A percentile compares a stretch with the other conserved stretches of the same genome.
phyloP scores from a whole-genome alignment of 2,797 vertebrate genomes.

The Neosalanx taihuensis region DNA sequence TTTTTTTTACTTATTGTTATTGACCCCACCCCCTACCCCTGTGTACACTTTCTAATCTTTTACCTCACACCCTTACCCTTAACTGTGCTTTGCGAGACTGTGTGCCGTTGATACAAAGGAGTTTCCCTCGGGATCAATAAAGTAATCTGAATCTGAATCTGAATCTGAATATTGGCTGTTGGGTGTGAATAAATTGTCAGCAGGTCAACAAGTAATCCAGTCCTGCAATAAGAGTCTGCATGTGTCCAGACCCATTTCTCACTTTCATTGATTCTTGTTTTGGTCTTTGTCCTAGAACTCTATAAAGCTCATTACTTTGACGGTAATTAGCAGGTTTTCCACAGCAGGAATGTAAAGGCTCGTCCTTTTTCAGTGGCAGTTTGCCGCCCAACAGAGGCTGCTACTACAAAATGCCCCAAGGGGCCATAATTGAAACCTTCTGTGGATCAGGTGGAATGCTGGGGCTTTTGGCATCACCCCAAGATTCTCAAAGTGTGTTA shows the following conservation, averaged over 20 bases:
- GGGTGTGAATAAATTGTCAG: not conserved
- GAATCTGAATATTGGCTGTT: not conserved
- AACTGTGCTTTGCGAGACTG: too few species aligned
- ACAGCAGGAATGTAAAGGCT: constrained; percentile 39
- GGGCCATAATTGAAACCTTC: constrained; percentile 90
- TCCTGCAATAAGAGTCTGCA: not conserved
- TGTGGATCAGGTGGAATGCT: constrained; percentile 87
- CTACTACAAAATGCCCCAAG: constrained; percentile 70
- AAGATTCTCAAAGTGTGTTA: constrained; percentile 81
- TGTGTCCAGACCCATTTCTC: constrained; percentile 5
- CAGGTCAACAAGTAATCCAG: not conserved
- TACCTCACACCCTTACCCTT: too few species aligned
- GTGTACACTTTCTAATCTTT: too few species aligned
- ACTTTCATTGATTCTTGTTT: constrained; percentile 26
- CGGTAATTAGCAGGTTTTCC: constrained; percentile 52
- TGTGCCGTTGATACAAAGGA: too few species aligned
- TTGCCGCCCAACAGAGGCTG: constrained; percentile 61
- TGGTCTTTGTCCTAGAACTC: constrained; percentile 25
- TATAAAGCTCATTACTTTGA: constrained; percentile 26
- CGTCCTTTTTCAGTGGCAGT: constrained; percentile 62
- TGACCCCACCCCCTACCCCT: too few species aligned
- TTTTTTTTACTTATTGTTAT: too few species aligned
- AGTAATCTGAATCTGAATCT: too few species aligned
- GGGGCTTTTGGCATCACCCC: constrained; percentile 81
- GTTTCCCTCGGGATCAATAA: too few species aligned